Evolutionary conservation across 2,113 vertebrate species (phyloP).

Genomic region (Paedocypris sp.): DNA sequence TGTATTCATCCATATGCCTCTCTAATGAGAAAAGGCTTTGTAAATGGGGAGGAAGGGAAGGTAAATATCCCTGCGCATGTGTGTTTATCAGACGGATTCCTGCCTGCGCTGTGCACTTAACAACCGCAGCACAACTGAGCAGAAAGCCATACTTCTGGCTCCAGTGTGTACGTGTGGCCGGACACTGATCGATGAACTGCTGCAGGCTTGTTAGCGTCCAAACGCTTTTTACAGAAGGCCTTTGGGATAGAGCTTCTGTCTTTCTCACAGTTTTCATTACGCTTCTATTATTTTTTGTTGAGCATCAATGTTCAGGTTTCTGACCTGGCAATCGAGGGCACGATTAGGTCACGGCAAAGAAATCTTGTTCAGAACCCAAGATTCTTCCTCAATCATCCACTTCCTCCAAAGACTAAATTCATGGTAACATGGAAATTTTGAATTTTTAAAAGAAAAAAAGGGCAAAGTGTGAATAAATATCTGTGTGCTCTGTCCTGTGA

Average conservation of each 20-base stretch:
- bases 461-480: too few relatives aligned
- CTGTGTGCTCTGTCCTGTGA: too few relatives aligned
- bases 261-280: too few relatives aligned
- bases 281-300: too few relatives aligned
- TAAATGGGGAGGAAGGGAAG: neutral
- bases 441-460: too few relatives aligned
- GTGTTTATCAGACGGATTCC: conserved; percentile 21
- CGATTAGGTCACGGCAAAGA: too few relatives aligned
- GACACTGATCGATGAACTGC: conserved; percentile 18
- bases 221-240: neutral
- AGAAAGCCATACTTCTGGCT: neutral
- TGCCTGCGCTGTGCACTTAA: conserved; percentile 2
- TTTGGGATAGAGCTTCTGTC: conserved; percentile 4
- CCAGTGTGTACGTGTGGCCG: neutral
- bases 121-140: neutral
- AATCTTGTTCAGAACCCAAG: too few relatives aligned
- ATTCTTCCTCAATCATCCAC: too few relatives aligned
- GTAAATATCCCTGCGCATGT: neutral
- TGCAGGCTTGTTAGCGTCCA: conserved; percentile 1
- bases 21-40: conserved; percentile 12
- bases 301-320: too few relatives aligned
- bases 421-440: too few relatives aligned
- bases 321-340: too few relatives aligned
- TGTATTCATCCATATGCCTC: neutral
- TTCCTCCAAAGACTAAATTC: too few relatives aligned